Evolutionary conservation across 2,888 invertebrate genomes (phyloP), one percentile per base, ranked within the genome.

Genomic region (Zygothrica quintamaculata): DNA sequence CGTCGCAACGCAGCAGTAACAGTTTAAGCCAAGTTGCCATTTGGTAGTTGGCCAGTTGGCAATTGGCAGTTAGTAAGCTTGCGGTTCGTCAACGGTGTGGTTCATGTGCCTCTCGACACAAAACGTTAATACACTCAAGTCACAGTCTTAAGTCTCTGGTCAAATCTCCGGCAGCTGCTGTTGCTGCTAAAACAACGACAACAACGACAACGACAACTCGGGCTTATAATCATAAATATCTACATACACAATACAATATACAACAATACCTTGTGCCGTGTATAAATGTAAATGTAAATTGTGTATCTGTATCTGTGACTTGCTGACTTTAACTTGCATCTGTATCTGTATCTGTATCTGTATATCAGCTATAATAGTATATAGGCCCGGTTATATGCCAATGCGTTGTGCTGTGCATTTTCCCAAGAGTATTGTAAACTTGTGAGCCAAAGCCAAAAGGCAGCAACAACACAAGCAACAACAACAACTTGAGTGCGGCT

Each of bases 11-110:
- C 52, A 36, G 18, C 42, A 25, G 40, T 46, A 52, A 44, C 59
- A 62, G 71, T 67, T 73, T 60, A 72, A 71, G 74, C 71, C 71
- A 73, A 73, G 70, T 67, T 72, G 70, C 70, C 69, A 65, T 51
- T 53, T 65, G 65, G 44, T 46, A 31, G 65, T 64, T 61, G 50
- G 18, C 50, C 52, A 22, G 64, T 73, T 62, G 67, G 25, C 57
- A 77, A 74, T 77, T 78, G 70, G 48, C 69, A 56, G 75, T 78
- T 71, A 74, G 74, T 74, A 71, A 70, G 74, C 65, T 75, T 66
- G 73, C 80, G 85, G 85, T 80, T 82, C 85, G 85, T 75, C 85
- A 80, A 76, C 80, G 72, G 84, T 66, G 68, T 81, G 84, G 84
- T 79, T 84, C 79, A 79, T 57, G 68, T 59, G 56, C 65, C 65